Evolutionary conservation across 2,113 vertebrate genomes (phyloP).

Genomic region (Psittacula cyanocephala): DNA sequence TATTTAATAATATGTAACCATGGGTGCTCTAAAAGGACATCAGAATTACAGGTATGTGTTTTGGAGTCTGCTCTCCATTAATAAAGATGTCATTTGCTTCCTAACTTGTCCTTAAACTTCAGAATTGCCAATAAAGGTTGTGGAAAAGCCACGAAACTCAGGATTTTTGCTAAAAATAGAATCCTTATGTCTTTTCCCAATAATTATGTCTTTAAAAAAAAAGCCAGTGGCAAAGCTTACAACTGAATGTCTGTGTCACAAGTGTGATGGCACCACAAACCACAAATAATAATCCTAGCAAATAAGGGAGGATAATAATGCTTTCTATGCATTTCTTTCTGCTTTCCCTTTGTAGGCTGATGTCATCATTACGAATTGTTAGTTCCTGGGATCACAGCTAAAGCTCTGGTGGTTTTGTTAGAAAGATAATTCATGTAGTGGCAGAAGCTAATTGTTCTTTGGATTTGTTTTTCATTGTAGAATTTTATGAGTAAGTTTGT

Average conservation of each 20-base stretch:
- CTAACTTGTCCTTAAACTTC: neutral
- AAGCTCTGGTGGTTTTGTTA: neutral
- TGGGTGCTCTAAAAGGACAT: neutral
- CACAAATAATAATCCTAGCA: slow-evolving; percentile 32
- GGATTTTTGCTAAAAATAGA: slow-evolving; percentile 5
- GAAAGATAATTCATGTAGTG: slow-evolving; percentile 34
- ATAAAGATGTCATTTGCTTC: neutral
- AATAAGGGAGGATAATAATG: slow-evolving; percentile 31
- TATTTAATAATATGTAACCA: neutral
- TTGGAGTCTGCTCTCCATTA: neutral
- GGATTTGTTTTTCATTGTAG: slow-evolving; percentile 39
- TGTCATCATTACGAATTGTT: slow-evolving; percentile 50
- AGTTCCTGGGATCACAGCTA: slow-evolving; percentile 35
- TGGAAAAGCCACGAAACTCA: neutral
- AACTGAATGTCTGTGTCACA: neutral
- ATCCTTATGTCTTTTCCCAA: neutral
- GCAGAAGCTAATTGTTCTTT: slow-evolving; percentile 50
- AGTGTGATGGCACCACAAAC: neutral
- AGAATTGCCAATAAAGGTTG: neutral
- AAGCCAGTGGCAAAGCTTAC: neutral
- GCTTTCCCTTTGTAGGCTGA: slow-evolving; percentile 38
- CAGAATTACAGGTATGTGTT: neutral
- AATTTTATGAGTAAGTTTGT: slow-evolving; percentile 44
- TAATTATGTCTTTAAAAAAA: neutral
- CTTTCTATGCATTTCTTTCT: slow-evolving; percentile 23